Evolutionary conservation across 2,113 vertebrate species (phyloP).

Genomic region (Rattus norvegicus): GRCr8 NC_086032.1:6946001-6946500

Average conservation of each 20-base stretch:
- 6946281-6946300: neutral
- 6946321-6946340: constrained; percentile 11
- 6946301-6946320: constrained; percentile 5
- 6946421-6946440: neutral
- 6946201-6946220: neutral
- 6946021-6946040: neutral
- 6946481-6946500: neutral
- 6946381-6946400: neutral
- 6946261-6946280: neutral
- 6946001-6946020: neutral
- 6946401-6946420: neutral
- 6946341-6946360: neutral
- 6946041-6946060: neutral
- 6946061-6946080: neutral
- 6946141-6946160: neutral
- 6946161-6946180: neutral
- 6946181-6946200: neutral
- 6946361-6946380: neutral
- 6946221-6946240: neutral
- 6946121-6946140: neutral
- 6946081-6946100: neutral
- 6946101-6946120: neutral
- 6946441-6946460: neutral
- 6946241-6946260: neutral
- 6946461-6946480: neutral